These are phyloP conservation scores for Porites cylindrica DNA, from an alignment of 92 coral and sea anemone species.

Conservation along the genomic window DNA sequence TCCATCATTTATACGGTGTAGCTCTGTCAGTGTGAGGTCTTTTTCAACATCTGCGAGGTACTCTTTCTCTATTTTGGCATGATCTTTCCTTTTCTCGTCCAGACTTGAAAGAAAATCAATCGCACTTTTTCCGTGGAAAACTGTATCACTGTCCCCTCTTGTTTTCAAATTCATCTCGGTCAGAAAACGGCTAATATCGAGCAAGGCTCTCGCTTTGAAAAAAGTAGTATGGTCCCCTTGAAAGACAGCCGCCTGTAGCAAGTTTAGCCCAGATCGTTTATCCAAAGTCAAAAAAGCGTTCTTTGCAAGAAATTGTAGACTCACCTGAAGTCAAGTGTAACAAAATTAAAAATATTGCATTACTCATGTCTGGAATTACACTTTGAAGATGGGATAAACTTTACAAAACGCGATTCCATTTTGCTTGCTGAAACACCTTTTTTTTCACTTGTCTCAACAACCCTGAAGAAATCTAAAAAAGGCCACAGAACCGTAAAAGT, in stretches of 20 bases:
- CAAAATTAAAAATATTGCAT: no score
- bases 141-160: not conserved
- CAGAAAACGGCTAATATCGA: not conserved
- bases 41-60: not conserved
- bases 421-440: no score
- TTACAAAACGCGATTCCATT: no score
- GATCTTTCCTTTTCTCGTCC: not conserved
- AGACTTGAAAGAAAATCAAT: not conserved
- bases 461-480: no score
- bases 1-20: not conserved
- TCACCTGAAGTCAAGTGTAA: slow-evolving; percentile 2
- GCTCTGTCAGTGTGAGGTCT: not conserved
- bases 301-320: not conserved
- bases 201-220: not conserved
- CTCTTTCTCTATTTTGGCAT: not conserved
- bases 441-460: no score
- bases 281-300: slow-evolving; percentile 9
- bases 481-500: no score
- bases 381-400: no score
- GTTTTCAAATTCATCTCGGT: not conserved
- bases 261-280: slow-evolving; percentile 9
- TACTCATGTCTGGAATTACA: no score
- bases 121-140: not conserved
- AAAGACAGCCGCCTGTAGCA: slow-evolving; percentile 11
- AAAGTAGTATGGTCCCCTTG: not conserved